Evolutionary conservation across 2,888 invertebrate genomes (phyloP), one percentile per base, ranked within the genome.

Genomic region (Masnerella sp.): DNA sequence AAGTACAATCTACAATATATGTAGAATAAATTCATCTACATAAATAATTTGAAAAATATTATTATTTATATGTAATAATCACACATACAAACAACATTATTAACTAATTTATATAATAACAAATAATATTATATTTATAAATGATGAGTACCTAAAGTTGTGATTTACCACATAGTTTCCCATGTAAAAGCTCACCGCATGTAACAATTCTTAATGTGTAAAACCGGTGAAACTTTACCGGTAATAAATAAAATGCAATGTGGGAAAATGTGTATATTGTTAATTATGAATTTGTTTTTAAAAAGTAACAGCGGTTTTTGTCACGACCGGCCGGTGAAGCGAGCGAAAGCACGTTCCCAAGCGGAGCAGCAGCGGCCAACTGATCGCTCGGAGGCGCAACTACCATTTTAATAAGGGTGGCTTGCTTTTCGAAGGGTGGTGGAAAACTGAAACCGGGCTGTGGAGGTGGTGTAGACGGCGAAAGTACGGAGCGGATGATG

Each of bases 371-470:
- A 64, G 67, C 76, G 71, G 75, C 75, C 77, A 65, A 78, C 77
- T 78, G 76, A 75, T 71, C 56, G 56, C 68, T 64, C 49, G 42
- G 40, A 58, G 59, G 52, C 70, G 59, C 52, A 58, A 49, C 75
- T 47, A 43, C 54, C 75, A 72, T 75, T 72, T 77, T 71, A 76
- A 74, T 71, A 76, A 75, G 76, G 72, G 64, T 65, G 5, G 65
- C 68, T 59, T 62, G 69, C 72, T 40, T 65, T 62, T 72, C 65
- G 69, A 64, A 67, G 62, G 74, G 75, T 59, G 58, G 68, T 59
- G 68, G 68, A 59, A 64, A 71, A 69, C 69, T 73, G 73, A 72
- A 65, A 67, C 54, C 32, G 52, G 51, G 40, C 28, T 14, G 56
- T 67, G 34, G 59, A 40, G 22, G 61, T 40, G 59, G 56, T 61